Percentiles rank a stretch among this genome's conserved stretches.
Conservation (phyloP, 2,888 invertebrate species). For the Amblyjoppa fuscipennis region DNA sequence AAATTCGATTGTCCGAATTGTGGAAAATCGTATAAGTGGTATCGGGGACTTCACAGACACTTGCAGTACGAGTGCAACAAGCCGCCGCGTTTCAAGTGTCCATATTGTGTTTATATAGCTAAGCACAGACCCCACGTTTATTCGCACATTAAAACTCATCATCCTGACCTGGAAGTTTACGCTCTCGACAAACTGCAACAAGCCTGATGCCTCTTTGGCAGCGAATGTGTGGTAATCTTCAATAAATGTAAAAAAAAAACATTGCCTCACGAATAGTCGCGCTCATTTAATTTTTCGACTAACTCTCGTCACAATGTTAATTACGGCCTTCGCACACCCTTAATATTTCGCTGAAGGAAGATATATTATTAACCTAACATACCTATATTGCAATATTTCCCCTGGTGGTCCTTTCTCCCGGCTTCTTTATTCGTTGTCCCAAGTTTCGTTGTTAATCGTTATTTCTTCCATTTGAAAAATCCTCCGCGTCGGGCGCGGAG, state of each 20-base stretch:
- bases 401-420: conserved; percentile 24
- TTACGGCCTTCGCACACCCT: not conserved
- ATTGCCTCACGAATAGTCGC: not conserved
- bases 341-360: conserved; percentile 1
- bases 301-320: not conserved
- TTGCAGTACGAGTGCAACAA: conserved; percentile 82
- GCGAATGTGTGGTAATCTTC: conserved; percentile 5
- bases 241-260: conserved; percentile 34
- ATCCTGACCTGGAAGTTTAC: conserved; percentile 72
- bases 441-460: not conserved
- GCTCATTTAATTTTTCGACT: not conserved
- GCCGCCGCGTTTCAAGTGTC: conserved; percentile 80
- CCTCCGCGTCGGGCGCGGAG: not conserved
- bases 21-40: conserved; percentile 77
- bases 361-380: not conserved
- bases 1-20: conserved; percentile 73
- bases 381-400: not conserved
- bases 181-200: conserved; percentile 72
- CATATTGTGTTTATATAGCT: conserved; percentile 77
- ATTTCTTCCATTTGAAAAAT: not conserved
- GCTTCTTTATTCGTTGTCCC: not conserved
- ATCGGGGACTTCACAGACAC: conserved; percentile 79
- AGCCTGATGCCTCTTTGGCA: conserved; percentile 10
- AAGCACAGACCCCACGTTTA: conserved; percentile 79
- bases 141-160: conserved; percentile 77